phyloP scores from a whole-genome alignment of 92 coral and sea anemone genomes.

The Scolanthus callimorphus region DNA sequence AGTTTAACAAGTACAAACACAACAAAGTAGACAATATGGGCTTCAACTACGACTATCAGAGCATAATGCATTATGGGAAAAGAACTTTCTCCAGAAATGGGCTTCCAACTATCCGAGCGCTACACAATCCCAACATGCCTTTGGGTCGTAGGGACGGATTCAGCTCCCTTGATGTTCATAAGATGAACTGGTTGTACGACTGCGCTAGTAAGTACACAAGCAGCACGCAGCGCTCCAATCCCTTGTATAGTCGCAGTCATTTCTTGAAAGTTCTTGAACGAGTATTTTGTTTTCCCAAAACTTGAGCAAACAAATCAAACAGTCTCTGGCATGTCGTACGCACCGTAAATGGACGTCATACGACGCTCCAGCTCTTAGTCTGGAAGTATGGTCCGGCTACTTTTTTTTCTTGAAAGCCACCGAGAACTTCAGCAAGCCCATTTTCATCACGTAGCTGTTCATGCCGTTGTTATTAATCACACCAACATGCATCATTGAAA shows the following conservation, averaged over 20 bases:
- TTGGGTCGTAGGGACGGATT: slow-evolving; percentile 76
- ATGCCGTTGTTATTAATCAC: too few relatives aligned
- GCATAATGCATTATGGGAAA: slow-evolving; percentile 89
- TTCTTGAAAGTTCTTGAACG: too few relatives aligned
- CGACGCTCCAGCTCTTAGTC: too few relatives aligned
- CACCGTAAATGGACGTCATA: too few relatives aligned
- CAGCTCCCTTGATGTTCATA: slow-evolving; percentile 70
- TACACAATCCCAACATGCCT: slow-evolving; percentile 60
- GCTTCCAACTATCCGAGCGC: slow-evolving; percentile 63
- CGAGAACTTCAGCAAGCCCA: too few relatives aligned
- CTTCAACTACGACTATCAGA: slow-evolving; percentile 72
- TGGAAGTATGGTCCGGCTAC: too few relatives aligned
- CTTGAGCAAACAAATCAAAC: neutral
- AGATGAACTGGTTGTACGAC: slow-evolving; percentile 70
- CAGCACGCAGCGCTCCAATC: neutral
- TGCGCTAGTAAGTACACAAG: slow-evolving; percentile 53
- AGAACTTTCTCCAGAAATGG: slow-evolving; percentile 74
- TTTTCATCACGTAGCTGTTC: too few relatives aligned
- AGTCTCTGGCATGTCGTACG: too few relatives aligned
- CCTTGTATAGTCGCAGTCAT: too few relatives aligned
- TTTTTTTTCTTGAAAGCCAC: too few relatives aligned
- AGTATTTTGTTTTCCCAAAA: too few relatives aligned
- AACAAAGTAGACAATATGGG: slow-evolving; percentile 79
- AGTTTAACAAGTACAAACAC: slow-evolving; percentile 73
- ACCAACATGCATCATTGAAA: too few relatives aligned